These are phyloP conservation scores for Rhodeus uyekii DNA, from an alignment of 2,797 vertebrate species.

Conservation along the genomic window DNA sequence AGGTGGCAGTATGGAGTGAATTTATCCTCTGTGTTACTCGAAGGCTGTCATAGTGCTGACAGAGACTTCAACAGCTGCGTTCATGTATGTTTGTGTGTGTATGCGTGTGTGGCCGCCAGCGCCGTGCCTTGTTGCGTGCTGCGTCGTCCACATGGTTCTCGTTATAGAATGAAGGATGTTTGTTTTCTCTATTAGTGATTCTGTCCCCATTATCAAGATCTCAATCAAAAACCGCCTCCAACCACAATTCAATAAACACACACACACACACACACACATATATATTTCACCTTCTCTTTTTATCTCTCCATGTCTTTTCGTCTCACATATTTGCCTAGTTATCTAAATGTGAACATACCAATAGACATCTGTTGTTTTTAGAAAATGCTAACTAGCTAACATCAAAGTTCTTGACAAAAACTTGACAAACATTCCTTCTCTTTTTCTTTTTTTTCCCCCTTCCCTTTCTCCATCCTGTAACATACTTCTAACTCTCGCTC, in stretches of 20 bases:
- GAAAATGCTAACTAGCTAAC: background rate
- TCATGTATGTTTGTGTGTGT: conserved; percentile 28
- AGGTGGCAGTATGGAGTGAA: conserved; percentile 9
- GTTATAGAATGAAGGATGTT: conserved; percentile 73
- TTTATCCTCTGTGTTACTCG: conserved; percentile 5
- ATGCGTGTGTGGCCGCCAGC: conserved; percentile 34
- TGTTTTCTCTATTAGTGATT: conserved; percentile 78
- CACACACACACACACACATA: conserved; percentile 47
- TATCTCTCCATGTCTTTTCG: background rate
- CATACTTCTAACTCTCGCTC: conserved; percentile 34
- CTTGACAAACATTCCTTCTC: background rate
- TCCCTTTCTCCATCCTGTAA: conserved; percentile 4
- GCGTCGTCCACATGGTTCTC: conserved; percentile 71
- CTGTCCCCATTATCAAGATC: conserved; percentile 72
- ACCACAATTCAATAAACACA: conserved; percentile 60
- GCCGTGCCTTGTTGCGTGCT: conserved; percentile 23
- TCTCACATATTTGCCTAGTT: background rate
- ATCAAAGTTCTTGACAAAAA: background rate
- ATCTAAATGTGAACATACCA: conserved; percentile 2
- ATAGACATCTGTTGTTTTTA: background rate
- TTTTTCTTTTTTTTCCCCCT: too few relatives aligned
- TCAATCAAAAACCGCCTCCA: conserved; percentile 68
- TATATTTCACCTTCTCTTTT: conserved; percentile 31
- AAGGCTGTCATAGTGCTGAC: conserved; percentile 35
- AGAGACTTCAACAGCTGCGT: conserved; percentile 35